phyloP scores from a whole-genome alignment of 2,113 vertebrate species.

The Lasiurus borealis region DNA sequence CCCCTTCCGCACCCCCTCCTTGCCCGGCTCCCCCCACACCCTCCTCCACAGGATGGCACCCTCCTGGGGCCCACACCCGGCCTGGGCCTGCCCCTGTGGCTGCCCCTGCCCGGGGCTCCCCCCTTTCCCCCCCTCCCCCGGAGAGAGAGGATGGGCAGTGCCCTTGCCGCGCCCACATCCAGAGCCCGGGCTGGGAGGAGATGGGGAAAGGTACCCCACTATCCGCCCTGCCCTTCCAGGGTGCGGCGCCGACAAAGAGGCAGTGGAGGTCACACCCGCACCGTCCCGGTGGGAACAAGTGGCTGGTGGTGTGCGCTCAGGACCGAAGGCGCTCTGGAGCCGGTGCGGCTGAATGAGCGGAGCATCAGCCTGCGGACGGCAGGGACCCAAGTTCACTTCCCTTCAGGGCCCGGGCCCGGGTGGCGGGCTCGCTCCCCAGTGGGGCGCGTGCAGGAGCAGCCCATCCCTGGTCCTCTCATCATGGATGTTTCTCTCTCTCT shows the following conservation, averaged over 20 bases:
- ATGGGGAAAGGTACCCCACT: rapidly evolving
- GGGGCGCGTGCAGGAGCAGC: no score
- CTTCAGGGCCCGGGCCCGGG: no score
- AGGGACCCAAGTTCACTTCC: no score
- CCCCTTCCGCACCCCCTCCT: neutral
- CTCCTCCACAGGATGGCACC: neutral
- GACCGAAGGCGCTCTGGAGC: neutral
- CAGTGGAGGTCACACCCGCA: rapidly evolving
- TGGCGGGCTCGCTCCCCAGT: no score
- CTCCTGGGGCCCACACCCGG: neutral
- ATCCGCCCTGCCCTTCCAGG: neutral
- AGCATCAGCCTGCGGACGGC: no score
- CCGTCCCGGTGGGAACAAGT: neutral
- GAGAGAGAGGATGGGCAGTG: neutral
- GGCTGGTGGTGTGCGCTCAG: neutral
- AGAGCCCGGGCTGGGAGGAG: neutral
- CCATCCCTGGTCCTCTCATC: no score
- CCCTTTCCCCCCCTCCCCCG: no score
- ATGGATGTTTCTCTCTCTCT: no score
- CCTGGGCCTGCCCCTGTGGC: neutral
- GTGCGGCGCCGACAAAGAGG: neutral
- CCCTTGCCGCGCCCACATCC: neutral
- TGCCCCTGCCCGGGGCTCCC: no score
- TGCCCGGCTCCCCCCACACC: neutral
- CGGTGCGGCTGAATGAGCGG: no score